A percentile compares a stretch with the other conserved stretches of the same genome.
Conservation (phyloP, 2,113 vertebrate genomes). For the cattle (Bos taurus) region DNA sequence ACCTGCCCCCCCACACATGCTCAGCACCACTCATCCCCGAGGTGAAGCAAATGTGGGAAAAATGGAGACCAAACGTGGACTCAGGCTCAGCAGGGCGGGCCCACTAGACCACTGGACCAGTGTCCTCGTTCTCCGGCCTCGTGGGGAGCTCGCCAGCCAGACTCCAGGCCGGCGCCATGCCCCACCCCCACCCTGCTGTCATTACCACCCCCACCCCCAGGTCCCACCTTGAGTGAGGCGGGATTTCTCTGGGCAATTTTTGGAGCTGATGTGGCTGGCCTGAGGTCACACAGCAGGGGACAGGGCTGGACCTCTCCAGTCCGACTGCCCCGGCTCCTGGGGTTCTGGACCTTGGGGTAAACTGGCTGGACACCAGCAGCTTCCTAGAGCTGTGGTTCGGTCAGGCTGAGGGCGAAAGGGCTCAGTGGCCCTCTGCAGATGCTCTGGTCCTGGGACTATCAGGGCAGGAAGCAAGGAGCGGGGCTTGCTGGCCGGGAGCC, state of each 20-base stretch:
- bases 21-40: fast-evolving
- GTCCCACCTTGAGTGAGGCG: fast-evolving
- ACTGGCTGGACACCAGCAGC: background rate
- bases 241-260: background rate
- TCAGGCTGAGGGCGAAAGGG: too few relatives aligned
- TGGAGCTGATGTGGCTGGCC: background rate
- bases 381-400: fast-evolving
- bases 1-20: background rate
- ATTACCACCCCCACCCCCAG: background rate
- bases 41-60: background rate
- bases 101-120: too few relatives aligned
- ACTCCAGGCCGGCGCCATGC: background rate
- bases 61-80: background rate
- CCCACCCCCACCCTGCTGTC: background rate
- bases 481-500: background rate
- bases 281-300: background rate
- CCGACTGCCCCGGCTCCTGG: fast-evolving
- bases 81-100: fast-evolving
- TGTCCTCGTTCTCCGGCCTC: fast-evolving
- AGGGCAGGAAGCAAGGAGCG: background rate
- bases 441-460: background rate
- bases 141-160: background rate
- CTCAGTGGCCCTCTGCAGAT: background rate
- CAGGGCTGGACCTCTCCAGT: background rate
- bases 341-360: too few relatives aligned